Base-by-base conservation (phyloP, 2,113 vertebrate genomes). In the Coracopsis vasa region DNA sequence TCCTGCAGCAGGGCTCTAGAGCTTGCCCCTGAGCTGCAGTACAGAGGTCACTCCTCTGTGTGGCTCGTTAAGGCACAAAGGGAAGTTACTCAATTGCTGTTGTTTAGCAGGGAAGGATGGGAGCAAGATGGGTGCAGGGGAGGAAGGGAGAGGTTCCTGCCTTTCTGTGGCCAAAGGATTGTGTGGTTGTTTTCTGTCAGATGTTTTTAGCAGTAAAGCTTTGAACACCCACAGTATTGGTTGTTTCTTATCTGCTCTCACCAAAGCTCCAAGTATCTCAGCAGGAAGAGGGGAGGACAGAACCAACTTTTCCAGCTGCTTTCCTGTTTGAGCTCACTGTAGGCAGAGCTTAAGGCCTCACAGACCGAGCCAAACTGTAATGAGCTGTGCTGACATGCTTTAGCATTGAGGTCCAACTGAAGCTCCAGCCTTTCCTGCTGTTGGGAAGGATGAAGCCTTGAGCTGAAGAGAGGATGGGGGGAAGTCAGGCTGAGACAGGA, bases 131-230 rank as follows among this genome's bases (percentile, higher is more conserved):
- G 23, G 16, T 48, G 64, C 13, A 15, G 47, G 39, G 51, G 48
- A 87, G 23, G 45, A 51, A 23, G 41, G 50, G 45, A 54, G 27
- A 51, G 50, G 47, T 89, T 86, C 50, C 66, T 91, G 64, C 51
- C 66, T 81, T 91, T 47, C 29, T 82, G 42, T 51, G 47, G 84
- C 58, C 10, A 21, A 74, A 75, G 51, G 42, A 54, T 7, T 74
- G 13, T 78, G 6, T 2, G 0, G 77, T 86, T 86, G 72, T 79
- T 79, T 75, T 72, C 47, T 78, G 88, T 91, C 33, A 60, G 23
- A 90, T 84, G 80, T 11, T 91, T 96, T 96, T 94, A 96, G 69
- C 95, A 96, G 86, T 97, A 97, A 97, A 97, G 86, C 73, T 96
- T 61, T 93, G 72, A 90, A 90, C 64, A 54, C 33, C 28, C 18